Conservation (phyloP, 2,888 invertebrate genomes). For the Polymixis lichenea region DNA sequence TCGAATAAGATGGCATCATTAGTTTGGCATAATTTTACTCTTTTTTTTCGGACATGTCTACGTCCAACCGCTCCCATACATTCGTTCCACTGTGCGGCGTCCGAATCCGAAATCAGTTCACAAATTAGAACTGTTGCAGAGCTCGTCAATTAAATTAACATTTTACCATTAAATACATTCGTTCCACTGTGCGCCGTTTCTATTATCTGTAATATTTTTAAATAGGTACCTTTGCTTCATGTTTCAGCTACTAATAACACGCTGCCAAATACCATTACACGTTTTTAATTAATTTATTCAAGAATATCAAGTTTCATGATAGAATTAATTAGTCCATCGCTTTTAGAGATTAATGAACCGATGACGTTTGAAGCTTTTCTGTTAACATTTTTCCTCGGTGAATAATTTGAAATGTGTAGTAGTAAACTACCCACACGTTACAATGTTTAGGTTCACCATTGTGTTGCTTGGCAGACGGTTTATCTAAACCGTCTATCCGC, state of each 20-base stretch:
- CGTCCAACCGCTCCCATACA: too few relatives aligned
- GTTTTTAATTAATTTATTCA: slow-evolving; percentile 44
- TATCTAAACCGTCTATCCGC: slow-evolving; percentile 70
- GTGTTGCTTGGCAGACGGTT: slow-evolving; percentile 62
- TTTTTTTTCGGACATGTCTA: too few relatives aligned
- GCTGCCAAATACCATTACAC: slow-evolving; percentile 44
- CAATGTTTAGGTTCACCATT: slow-evolving; percentile 42
- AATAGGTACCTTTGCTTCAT: slow-evolving; percentile 6
- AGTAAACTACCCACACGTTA: slow-evolving; percentile 49
- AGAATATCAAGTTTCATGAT: slow-evolving; percentile 33
- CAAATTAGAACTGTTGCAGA: too few relatives aligned
- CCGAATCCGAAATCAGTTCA: too few relatives aligned
- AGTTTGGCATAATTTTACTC: too few relatives aligned
- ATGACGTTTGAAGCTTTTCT: slow-evolving; percentile 35
- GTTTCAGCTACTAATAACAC: slow-evolving; percentile 39
- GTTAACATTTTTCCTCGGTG: slow-evolving; percentile 34
- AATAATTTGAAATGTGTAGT: slow-evolving; percentile 23
- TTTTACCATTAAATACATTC: too few relatives aligned
- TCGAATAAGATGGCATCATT: too few relatives aligned
- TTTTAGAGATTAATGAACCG: slow-evolving; percentile 45
- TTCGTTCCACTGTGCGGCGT: too few relatives aligned
- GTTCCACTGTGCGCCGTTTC: too few relatives aligned
- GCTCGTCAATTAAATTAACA: too few relatives aligned
- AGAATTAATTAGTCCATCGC: slow-evolving; percentile 37
- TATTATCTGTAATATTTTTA: slow-evolving; percentile 25